phyloP scores from a whole-genome alignment of 1,140 invertebrate species.

The Heliothis virescens region DNA sequence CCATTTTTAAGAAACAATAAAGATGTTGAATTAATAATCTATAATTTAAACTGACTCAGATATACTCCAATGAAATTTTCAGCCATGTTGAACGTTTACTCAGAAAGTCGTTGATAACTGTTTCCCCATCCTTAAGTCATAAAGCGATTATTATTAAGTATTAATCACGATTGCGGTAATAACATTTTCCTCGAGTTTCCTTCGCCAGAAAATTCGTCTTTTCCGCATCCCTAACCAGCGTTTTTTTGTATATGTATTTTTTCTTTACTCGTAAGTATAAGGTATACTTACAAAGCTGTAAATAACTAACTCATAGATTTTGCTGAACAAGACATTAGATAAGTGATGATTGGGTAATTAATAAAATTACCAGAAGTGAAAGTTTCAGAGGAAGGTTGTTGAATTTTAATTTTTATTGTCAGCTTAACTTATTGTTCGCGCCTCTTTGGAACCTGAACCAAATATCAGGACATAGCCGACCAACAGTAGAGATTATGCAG shows the following conservation, averaged over 20 bases:
- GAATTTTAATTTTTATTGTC: neutral
- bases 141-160: slow-evolving; percentile 32
- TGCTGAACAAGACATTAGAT: neutral
- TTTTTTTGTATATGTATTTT: slow-evolving; percentile 14
- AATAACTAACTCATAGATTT: slow-evolving; percentile 7
- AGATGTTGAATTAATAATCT: too few relatives aligned
- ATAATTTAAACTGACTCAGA: too few relatives aligned
- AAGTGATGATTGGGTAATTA: neutral
- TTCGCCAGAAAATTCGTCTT: neutral
- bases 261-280: neutral
- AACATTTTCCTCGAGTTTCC: slow-evolving; percentile 26
- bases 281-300: neutral
- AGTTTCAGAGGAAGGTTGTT: neutral
- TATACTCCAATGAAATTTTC: too few relatives aligned
- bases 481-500: neutral
- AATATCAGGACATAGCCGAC: too few relatives aligned
- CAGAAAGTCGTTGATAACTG: neutral
- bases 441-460: too few relatives aligned
- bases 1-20: too few relatives aligned
- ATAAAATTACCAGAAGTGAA: neutral
- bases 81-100: neutral
- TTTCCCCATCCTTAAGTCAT: slow-evolving; percentile 6
- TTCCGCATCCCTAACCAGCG: neutral
- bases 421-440: too few relatives aligned
- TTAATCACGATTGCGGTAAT: slow-evolving; percentile 28